A percentile compares a stretch with the other conserved stretches of the same genome.
phyloP scores from a whole-genome alignment of 2,888 invertebrate species.

The Leucophora obtusa region DNA sequence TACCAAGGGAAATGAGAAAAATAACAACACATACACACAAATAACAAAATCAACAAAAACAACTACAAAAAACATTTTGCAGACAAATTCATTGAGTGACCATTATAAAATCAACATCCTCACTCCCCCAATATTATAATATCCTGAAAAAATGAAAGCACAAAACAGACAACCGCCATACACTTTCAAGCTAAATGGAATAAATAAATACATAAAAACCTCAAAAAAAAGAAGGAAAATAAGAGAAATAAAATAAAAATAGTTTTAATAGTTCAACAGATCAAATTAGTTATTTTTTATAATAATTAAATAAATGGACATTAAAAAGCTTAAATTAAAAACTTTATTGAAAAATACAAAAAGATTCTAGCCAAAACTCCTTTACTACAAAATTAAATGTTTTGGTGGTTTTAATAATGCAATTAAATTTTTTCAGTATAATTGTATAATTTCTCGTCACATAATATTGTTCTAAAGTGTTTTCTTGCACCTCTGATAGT shows the following conservation, averaged over 20 bases:
- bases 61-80: conserved; percentile 2
- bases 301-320: too few species aligned
- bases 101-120: conserved; percentile 46
- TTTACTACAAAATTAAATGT: too few species aligned
- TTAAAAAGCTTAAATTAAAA: too few species aligned
- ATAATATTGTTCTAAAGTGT: too few species aligned
- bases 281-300: too few species aligned
- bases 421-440: too few species aligned
- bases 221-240: conserved; percentile 2
- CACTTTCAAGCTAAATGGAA: conserved; percentile 37
- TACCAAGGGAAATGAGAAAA: conserved; percentile 59
- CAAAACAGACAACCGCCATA: conserved; percentile 21
- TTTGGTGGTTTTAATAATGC: too few species aligned
- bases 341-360: too few species aligned
- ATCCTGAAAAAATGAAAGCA: conserved; percentile 17
- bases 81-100: conserved; percentile 62
- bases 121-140: background rate
- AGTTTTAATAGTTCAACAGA: background rate
- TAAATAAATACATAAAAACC: conserved; percentile 13
- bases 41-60: background rate
- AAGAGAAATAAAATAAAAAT: background rate
- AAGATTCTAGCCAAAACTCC: too few species aligned
- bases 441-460: too few species aligned
- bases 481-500: too few species aligned
- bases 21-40: conserved; percentile 28